Evolutionary conservation across 2,888 invertebrate genomes (phyloP).

Genomic region (Allacma fusca): DNA sequence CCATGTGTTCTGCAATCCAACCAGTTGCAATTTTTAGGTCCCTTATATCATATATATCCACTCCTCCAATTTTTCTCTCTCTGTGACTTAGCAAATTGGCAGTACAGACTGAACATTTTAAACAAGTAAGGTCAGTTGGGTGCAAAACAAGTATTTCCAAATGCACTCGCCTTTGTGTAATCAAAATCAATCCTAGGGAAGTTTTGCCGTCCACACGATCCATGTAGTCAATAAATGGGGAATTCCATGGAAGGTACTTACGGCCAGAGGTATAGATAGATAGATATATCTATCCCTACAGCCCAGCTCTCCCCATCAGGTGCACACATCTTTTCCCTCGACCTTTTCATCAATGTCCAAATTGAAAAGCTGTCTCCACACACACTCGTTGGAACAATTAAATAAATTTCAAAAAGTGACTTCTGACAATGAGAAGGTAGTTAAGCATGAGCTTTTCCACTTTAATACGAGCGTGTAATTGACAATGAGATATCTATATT

Average conservation of each 20-base stretch:
- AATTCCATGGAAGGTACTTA: too few relatives aligned
- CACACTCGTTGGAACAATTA: background rate
- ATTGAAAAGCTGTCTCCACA: background rate
- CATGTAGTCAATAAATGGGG: too few relatives aligned
- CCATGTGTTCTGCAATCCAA: background rate
- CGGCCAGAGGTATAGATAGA: too few relatives aligned
- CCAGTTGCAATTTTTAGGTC: background rate
- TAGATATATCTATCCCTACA: too few relatives aligned
- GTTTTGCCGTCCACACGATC: too few relatives aligned
- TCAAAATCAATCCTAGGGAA: slow-evolving; percentile 14
- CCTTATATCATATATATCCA: background rate
- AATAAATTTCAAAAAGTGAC: background rate
- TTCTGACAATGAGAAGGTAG: background rate
- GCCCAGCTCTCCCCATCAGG: too few relatives aligned
- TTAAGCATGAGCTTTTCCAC: background rate
- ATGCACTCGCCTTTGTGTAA: slow-evolving; percentile 25
- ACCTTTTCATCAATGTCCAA: slow-evolving; percentile 11
- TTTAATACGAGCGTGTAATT: slow-evolving; percentile 8
- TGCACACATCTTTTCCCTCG: background rate
- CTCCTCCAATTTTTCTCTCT: background rate
- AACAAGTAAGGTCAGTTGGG: slow-evolving; percentile 32
- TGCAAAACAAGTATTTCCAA: slow-evolving; percentile 18
- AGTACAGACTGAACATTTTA: background rate
- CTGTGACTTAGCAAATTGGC: background rate
- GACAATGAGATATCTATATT: background rate